A percentile compares a stretch with the other conserved stretches of the same genome.
Conservation (phyloP, 2,888 invertebrate species). For the Gnatocerus cornutus region DNA sequence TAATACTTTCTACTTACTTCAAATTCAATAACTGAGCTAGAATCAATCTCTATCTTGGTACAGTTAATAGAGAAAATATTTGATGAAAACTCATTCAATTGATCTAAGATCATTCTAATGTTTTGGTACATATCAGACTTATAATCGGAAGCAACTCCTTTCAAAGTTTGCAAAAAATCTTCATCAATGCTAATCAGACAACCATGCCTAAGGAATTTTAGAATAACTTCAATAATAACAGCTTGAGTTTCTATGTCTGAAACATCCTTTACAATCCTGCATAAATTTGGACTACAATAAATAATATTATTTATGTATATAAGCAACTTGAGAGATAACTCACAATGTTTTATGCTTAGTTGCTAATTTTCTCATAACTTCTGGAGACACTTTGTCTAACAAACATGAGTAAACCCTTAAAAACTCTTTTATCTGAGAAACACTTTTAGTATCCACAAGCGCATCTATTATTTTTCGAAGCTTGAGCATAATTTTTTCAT, state of each 20-base stretch:
- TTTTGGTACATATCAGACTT: not conserved
- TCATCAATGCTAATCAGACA: not conserved
- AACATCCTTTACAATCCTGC: not conserved
- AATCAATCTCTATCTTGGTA: slow-evolving; percentile 1
- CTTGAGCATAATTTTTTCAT: not conserved
- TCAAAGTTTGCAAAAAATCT: not conserved
- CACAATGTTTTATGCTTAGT: slow-evolving; percentile 13
- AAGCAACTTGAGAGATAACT: no score
- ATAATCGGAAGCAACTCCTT: not conserved
- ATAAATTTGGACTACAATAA: slow-evolving; percentile 3
- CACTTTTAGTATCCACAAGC: not conserved
- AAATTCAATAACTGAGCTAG: not conserved
- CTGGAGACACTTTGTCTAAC: not conserved
- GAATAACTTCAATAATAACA: slow-evolving; percentile 10
- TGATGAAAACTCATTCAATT: slow-evolving; percentile 4
- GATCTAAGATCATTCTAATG: slow-evolving; percentile 18
- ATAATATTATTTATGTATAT: not conserved
- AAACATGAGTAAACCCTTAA: slow-evolving; percentile 1
- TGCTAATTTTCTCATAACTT: slow-evolving; percentile 2
- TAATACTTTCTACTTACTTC: slow-evolving; percentile 5
- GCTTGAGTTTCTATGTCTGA: slow-evolving; percentile 18
- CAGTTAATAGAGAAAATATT: slow-evolving; percentile 27
- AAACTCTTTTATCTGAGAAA: slow-evolving; percentile 9
- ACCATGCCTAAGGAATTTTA: slow-evolving; percentile 5
- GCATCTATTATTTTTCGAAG: slow-evolving; percentile 4